These are phyloP conservation scores for Microcebus murinus DNA, from an alignment of 2,113 vertebrate species.

Conservation along the genomic window DNA sequence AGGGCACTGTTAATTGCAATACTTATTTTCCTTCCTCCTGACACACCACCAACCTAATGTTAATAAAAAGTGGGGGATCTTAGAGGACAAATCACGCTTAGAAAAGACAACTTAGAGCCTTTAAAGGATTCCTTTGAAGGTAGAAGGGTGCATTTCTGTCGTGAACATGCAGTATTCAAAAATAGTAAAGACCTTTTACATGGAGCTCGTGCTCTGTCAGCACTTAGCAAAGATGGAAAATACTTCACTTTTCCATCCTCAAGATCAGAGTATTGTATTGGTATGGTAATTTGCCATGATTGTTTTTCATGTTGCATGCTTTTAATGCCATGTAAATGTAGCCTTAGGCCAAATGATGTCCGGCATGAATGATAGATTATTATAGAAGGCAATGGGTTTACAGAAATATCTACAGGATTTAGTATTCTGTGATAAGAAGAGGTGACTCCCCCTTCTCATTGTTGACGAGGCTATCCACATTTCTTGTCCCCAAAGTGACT, in stretches of 20 bases:
- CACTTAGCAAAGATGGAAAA: not conserved
- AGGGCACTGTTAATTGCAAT: not conserved
- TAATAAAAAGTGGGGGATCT: not conserved
- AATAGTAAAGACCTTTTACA: not conserved
- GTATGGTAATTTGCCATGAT: not conserved
- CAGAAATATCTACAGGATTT: not conserved
- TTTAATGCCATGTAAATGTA: not conserved
- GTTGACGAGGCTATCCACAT: not conserved
- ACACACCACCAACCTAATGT: not conserved
- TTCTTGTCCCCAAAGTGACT: not conserved
- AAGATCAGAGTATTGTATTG: not conserved
- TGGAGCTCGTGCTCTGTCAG: not conserved
- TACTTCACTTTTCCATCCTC: not conserved
- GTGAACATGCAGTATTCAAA: not conserved
- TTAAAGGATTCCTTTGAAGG: not conserved
- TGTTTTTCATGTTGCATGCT: conserved; percentile 3
- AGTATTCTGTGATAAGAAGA: not conserved
- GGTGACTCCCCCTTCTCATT: not conserved
- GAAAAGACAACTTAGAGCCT: not conserved
- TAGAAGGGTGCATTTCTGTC: not conserved
- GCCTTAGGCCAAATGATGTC: not conserved
- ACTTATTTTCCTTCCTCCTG: not conserved
- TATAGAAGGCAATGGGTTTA: not conserved
- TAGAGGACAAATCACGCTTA: not conserved
- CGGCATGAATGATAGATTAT: not conserved